Base-by-base conservation (phyloP, 2,113 vertebrate genomes). In the Kryptolebias marmoratus region DNA sequence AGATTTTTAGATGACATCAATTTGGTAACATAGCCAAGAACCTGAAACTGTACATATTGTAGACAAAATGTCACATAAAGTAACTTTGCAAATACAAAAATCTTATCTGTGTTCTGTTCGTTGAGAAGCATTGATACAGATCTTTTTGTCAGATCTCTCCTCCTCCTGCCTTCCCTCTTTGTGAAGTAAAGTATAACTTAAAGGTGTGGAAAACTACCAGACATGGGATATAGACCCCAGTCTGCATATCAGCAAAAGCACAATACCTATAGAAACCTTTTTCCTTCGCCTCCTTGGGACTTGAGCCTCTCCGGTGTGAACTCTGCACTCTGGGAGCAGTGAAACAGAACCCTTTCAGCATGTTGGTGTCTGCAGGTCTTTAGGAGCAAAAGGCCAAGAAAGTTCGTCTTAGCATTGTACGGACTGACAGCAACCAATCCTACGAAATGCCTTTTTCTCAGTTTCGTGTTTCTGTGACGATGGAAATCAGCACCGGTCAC, bases 391-490 rank as follows among this genome's bases (percentile, higher is more conserved):
- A 8, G 18, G 55, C 80, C 27, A 30, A 64, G 61, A 72, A 57
- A 60, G 53, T 60, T 49, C 4, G 60, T 76, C 57, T 59, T 59
- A 53, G 68, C 61, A 60, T 81, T 85, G 78, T 87, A 64, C 75
- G 81, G 83, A 82, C 15, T 74, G 77, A 89, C 84, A 80, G 81
- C 62, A 52, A 79, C 74, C 84, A 84, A 71, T 87, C 81, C 36
- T 79, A 73, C 68, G 65, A 87, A 89, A 90, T 75, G 68, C 76
- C 54, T 42, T 6, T 36, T 77, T 73, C 77, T 84, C 53, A 80
- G 77, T 88, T 87, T 91, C 81, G 76, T 31, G 49, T 90, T 87
- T 87, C 82, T 74, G 47, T 74, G 70, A 84, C 89, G 85, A 90
- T 84, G 78, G 80, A 86, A 91, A 86, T 84, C 71, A 72, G 71